phyloP scores from a whole-genome alignment of 2,888 invertebrate species.

The Troilus luridus region DNA sequence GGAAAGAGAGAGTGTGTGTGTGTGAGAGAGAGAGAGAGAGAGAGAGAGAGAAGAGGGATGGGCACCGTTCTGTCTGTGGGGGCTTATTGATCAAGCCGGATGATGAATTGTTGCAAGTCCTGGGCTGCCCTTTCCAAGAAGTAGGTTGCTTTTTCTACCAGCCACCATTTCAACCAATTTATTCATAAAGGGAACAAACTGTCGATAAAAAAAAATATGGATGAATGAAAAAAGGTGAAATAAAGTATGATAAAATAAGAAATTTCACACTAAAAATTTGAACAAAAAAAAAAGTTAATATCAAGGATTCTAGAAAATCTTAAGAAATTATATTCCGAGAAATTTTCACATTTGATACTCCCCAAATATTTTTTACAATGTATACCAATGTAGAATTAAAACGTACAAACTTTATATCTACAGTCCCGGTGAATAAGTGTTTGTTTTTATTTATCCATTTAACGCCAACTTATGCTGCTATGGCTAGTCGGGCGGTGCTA shows the following conservation, averaged over 20 bases:
- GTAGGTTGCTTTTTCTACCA: not conserved
- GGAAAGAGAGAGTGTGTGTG: not conserved
- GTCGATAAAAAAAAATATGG: not conserved
- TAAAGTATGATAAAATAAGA: not conserved
- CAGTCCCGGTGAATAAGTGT: too few species aligned
- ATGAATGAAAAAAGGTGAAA: not conserved
- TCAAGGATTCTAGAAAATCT: too few species aligned
- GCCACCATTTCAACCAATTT: not conserved
- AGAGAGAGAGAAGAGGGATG: not conserved
- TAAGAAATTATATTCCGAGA: too few species aligned
- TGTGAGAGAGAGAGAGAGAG: not conserved
- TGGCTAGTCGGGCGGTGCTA: too few species aligned
- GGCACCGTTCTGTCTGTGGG: conserved; percentile 26
- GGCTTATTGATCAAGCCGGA: conserved; percentile 39
- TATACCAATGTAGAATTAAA: too few species aligned
- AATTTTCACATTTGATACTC: too few species aligned
- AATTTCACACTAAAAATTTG: too few species aligned
- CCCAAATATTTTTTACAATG: too few species aligned
- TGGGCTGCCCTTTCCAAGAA: not conserved
- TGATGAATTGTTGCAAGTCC: conserved; percentile 38
- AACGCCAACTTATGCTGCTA: too few species aligned
- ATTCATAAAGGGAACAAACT: not conserved
- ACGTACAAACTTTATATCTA: too few species aligned
- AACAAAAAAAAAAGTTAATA: too few species aligned
- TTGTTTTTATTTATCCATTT: too few species aligned